Evolutionary conservation across 2,113 vertebrate species (phyloP).

Genomic region (Urocynchramus pylzowi): DNA sequence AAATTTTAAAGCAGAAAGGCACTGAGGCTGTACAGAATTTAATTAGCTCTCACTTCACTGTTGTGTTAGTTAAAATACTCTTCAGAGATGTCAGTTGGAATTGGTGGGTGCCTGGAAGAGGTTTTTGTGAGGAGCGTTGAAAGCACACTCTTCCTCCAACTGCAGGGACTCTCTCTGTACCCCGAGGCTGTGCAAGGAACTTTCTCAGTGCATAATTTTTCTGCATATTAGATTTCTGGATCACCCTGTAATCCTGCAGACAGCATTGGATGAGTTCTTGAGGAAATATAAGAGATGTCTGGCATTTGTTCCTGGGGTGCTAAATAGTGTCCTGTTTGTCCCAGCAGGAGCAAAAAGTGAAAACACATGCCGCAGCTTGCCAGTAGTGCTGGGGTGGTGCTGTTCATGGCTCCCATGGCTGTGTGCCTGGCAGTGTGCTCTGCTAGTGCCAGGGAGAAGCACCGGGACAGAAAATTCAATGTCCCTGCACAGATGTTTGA

Average conservation of each 20-base stretch:
- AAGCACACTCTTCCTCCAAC: background rate
- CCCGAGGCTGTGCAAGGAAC: background rate
- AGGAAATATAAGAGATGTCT: background rate
- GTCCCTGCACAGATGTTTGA: background rate
- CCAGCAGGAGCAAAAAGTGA: rapidly evolving
- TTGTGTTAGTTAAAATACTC: background rate
- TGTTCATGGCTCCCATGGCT: background rate
- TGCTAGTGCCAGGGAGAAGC: background rate
- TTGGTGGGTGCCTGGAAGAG: background rate
- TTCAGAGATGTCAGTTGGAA: background rate
- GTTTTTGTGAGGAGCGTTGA: background rate
- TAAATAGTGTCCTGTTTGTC: background rate
- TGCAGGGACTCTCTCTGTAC: background rate
- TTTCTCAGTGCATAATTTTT: background rate
- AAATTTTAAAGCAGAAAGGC: background rate
- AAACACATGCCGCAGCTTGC: background rate
- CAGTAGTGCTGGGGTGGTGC: background rate
- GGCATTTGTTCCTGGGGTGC: background rate
- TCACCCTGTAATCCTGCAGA: background rate
- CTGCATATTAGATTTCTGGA: background rate
- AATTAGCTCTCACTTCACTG: background rate
- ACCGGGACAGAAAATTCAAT: background rate
- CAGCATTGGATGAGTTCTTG: background rate
- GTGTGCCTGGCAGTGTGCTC: background rate
- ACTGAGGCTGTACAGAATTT: background rate